These are phyloP conservation scores for Dryocosmus kuriphilus DNA, from an alignment of 2,888 invertebrate genomes.

Conservation along the genomic window DNA sequence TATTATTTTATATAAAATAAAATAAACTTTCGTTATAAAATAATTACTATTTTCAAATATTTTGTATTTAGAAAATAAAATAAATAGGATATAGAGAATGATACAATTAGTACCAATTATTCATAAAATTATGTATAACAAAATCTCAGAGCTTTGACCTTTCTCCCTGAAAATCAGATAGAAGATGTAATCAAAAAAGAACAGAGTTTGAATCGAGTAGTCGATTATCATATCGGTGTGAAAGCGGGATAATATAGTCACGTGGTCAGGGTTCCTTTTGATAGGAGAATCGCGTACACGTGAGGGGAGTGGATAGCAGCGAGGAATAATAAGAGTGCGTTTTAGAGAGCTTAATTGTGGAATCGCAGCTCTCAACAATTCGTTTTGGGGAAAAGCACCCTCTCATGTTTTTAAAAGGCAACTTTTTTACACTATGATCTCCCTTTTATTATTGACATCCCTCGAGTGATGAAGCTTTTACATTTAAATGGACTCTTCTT, in stretches of 20 bases:
- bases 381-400: not conserved
- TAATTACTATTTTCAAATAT: too few species aligned
- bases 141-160: not conserved
- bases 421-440: not conserved
- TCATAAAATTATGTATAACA: not conserved
- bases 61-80: too few species aligned
- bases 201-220: not conserved
- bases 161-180: not conserved
- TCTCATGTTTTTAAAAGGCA: not conserved
- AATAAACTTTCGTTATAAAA: not conserved
- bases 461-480: not conserved
- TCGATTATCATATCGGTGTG: not conserved
- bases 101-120: not conserved
- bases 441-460: not conserved
- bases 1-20: not conserved
- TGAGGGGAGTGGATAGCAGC: not conserved
- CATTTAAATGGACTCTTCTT: not conserved
- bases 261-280: not conserved
- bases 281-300: not conserved
- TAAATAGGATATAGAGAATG: not conserved
- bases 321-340: not conserved
- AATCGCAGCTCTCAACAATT: not conserved
- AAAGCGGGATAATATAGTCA: conserved; percentile 7
- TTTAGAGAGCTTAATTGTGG: conserved; percentile 6
- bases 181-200: conserved; percentile 8